Percentiles rank a stretch among this genome's conserved stretches.
Evolutionary conservation across 2,113 vertebrate species (phyloP).

Genomic region (Cryptomyrus ogoouensis): DNA sequence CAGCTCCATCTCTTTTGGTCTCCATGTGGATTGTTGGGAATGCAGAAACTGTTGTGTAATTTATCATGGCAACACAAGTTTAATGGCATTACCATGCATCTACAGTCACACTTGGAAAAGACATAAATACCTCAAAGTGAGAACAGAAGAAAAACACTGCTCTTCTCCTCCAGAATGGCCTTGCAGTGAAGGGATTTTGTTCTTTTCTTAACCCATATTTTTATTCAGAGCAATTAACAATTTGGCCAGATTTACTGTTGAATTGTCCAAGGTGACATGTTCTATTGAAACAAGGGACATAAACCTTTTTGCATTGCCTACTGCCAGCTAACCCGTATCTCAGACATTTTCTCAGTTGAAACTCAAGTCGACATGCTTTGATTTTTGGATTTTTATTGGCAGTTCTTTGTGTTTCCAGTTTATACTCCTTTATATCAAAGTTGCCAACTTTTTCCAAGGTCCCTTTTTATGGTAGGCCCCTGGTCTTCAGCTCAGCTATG

Average conservation of each 20-base stretch:
- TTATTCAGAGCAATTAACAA: background rate
- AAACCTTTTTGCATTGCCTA: background rate
- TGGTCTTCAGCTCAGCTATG: background rate
- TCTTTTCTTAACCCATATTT: background rate
- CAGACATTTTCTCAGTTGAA: background rate
- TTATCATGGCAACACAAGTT: background rate
- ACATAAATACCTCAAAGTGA: background rate
- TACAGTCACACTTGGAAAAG: background rate
- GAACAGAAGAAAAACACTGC: background rate
- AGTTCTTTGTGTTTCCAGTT: background rate
- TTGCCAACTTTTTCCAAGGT: background rate
- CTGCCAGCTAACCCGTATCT: background rate
- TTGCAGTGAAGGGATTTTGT: background rate
- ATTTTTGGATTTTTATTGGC: background rate
- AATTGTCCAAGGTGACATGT: background rate
- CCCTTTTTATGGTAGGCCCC: background rate
- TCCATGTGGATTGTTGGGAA: background rate
- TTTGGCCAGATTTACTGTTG: background rate
- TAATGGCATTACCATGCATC: background rate
- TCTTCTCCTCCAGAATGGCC: background rate
- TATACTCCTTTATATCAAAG: background rate
- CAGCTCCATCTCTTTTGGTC: background rate
- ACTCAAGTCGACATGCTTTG: background rate
- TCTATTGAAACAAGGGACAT: background rate
- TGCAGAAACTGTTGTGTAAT: background rate